phyloP scores from a whole-genome alignment of 2,113 vertebrate species.

The Crotalus horridus region DNA sequence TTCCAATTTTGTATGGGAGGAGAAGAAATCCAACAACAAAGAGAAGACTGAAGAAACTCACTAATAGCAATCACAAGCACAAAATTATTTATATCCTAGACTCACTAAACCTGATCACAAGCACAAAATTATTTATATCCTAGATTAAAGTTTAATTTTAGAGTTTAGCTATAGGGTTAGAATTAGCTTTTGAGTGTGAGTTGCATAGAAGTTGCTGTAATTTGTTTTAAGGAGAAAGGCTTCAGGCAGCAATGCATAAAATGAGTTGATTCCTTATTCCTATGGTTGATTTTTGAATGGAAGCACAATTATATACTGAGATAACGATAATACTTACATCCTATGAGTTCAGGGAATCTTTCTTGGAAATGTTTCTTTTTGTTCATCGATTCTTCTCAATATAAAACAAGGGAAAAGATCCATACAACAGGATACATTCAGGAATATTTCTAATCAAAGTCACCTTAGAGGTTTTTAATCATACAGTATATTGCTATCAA shows the following conservation, averaged over 20 bases:
- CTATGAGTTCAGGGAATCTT: constrained; percentile 74
- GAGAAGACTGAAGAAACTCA: constrained; percentile 46
- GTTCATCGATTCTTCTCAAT: constrained; percentile 69
- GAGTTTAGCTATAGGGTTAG: constrained; percentile 79
- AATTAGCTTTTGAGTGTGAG: constrained; percentile 76
- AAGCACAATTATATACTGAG: constrained; percentile 79
- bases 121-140: constrained; percentile 78
- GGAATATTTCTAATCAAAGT: neutral
- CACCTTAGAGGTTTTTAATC: neutral
- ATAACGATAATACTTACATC: constrained; percentile 77
- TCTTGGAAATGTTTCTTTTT: constrained; percentile 76
- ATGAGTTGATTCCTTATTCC: constrained; percentile 81
- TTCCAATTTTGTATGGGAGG: neutral
- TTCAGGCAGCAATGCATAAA: constrained; percentile 79
- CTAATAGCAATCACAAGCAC: constrained; percentile 74
- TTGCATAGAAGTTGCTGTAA: constrained; percentile 83
- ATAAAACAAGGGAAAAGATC: constrained; percentile 59
- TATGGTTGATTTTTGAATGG: constrained; percentile 82
- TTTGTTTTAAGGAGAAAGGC: constrained; percentile 83
- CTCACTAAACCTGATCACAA: constrained; percentile 72
- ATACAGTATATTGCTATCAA: neutral
- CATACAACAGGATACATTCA: constrained; percentile 62
- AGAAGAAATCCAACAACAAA: neutral
- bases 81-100: constrained; percentile 78
- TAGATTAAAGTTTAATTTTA: constrained; percentile 83